Evolutionary conservation across 2,797 vertebrate species (phyloP), one percentile per base, ranked within the genome.

Genomic region (Craterocephalus amniculus): DNA sequence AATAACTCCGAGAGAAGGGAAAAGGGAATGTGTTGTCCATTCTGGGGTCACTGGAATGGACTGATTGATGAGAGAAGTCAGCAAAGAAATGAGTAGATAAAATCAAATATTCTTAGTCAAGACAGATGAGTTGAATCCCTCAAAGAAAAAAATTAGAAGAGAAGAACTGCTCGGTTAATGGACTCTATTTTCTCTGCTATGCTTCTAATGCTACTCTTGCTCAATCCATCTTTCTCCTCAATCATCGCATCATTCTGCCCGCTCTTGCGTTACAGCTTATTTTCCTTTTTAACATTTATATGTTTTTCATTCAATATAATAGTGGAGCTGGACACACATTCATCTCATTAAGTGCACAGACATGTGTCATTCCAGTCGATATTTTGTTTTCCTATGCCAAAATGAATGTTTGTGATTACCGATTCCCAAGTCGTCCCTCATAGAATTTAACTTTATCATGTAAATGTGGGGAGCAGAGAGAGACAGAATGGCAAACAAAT

Each of bases 261-360:
- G 49, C 55, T 22, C 57, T 63, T 31, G 38, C 14, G n/a, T 78
- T 74, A 71, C 67, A 74, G 76, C 71, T 83, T 78, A 67, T 63
- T 76, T 62, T 73, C 58, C 55, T 73, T 81, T 83, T 58, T 76
- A 55, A 70, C 78, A 78, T 74, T 86, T 81, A 74, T 76, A 83
- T 83, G 70, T 74, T 70, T 71, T 81, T 79, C 82, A 87, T 84
- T 85, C 74, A 89, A 49, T 80, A 58, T 90, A 88, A 88, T 86
- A 75, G 35, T 56, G 79, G 74, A 62, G 59, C 67, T 60, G 59
- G 76, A 45, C 72, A 65, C 32, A 32, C 74, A 81, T 90, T 90
- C 72, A 85, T 89, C 87, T 89, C 83, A 86, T 87, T 86, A 83
- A 82, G 61, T 72, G 68, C 59, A 72, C 59, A 70, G 48, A 76